Conservation (phyloP, 2,113 vertebrate genomes). For the Coptodon rendalli region DNA sequence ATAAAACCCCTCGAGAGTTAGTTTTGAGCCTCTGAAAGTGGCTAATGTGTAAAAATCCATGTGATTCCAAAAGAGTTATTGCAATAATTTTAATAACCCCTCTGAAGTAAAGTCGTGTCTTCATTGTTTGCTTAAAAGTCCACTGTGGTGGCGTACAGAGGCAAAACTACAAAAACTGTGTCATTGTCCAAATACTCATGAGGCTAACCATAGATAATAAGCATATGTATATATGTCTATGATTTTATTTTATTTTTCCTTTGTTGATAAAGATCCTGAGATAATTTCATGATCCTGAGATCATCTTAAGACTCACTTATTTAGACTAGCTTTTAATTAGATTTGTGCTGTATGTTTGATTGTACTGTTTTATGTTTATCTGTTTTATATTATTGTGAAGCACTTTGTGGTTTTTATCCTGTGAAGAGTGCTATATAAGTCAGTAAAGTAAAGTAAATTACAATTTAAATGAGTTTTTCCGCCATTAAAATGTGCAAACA, state of each 20-base stretch:
- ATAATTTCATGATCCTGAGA: background rate
- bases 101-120: background rate
- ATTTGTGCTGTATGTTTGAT: background rate
- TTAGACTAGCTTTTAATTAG: background rate
- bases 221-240: background rate
- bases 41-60: background rate
- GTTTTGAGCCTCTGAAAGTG: accelerated
- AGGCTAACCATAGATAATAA: background rate
- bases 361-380: accelerated
- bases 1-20: accelerated
- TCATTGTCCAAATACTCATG: background rate
- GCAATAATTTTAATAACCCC: background rate
- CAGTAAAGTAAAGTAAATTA: background rate
- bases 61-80: background rate
- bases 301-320: background rate
- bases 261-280: background rate
- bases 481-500: background rate
- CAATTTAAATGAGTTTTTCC: background rate
- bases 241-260: background rate
- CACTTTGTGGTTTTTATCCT: background rate
- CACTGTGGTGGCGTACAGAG: background rate
- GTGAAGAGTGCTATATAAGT: background rate
- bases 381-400: background rate
- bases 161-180: background rate
- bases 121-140: background rate